Evolutionary conservation across 2,888 invertebrate species (phyloP), one percentile per base, ranked within the genome.

Genomic region (Beris morrisii): DNA sequence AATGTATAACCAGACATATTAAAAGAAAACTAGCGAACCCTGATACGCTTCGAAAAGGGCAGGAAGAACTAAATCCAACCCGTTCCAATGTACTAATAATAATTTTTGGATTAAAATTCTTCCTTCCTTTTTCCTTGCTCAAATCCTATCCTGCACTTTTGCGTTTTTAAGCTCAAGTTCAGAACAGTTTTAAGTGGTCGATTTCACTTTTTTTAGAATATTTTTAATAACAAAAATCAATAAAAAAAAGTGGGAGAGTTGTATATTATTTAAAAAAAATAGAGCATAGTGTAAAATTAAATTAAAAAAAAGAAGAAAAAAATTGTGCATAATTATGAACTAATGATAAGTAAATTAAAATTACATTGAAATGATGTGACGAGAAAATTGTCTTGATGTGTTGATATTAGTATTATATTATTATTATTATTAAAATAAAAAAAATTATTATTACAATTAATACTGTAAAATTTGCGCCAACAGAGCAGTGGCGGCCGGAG

Each of bases 371-470:
- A 67, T 53, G 31, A 54, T 43, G 28, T 52, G 44, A 63, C 38
- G 31, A 67, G 30, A 11, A 69, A 70, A 67, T 69, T 70, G 69
- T 73, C 72, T 72, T 72, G 69, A 72, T 73, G 73, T 72, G 73
- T 73, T 73, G 72, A 73, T 73, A 73, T 71, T 71, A 72, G 72
- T 72, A 72, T 71, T 71, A 72, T 72, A 72, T 72, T 70, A 70
- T 66, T 71, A 68, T 69, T 69, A 71, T 71, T 67, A 72, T 71
- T 70, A 69, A 69, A 69, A 69, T 67, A 69, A 70, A 65, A 68
- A 66, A 59, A 59, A 66, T 65, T 66, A 68, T 69, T 45, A 66
- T 61, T 68, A 69, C 48, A 64, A 67, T 56, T 50, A 67, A 57
- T 64, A 67, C 50, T 64, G 64, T 61, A 56, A 67, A 64, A 50